These are phyloP conservation scores for Andricus curvator DNA, from an alignment of 2,888 invertebrate species.

Conservation along the genomic window DNA sequence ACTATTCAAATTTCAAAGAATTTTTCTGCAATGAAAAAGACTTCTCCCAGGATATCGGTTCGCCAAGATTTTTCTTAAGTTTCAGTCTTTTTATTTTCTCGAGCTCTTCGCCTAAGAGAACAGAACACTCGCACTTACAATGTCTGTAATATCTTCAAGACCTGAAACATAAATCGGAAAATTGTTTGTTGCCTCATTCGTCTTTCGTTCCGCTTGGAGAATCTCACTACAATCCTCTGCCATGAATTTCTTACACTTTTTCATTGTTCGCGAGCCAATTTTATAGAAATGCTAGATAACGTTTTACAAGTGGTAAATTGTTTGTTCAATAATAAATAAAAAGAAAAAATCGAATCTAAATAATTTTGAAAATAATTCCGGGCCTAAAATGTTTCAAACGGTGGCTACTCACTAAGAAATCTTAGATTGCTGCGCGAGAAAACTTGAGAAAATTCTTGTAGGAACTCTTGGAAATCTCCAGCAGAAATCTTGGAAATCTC, in stretches of 20 bases:
- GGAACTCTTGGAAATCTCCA: too few species aligned
- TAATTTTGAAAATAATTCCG: background rate
- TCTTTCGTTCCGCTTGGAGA: slow-evolving; percentile 17
- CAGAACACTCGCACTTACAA: background rate
- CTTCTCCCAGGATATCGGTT: background rate
- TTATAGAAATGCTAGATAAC: background rate
- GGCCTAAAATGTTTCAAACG: too few species aligned
- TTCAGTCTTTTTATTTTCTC: background rate
- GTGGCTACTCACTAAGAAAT: too few species aligned
- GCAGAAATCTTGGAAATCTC: too few species aligned
- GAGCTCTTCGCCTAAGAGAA: background rate
- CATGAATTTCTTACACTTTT: slow-evolving; percentile 15
- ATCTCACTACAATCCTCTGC: background rate
- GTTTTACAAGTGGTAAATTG: too few species aligned
- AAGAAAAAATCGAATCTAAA: background rate
- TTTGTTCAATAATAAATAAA: background rate
- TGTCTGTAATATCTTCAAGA: slow-evolving; percentile 6
- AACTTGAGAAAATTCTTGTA: too few species aligned
- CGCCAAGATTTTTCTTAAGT: slow-evolving; percentile 4
- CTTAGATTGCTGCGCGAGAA: too few species aligned
- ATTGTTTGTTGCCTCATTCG: slow-evolving; percentile 16
- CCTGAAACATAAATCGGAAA: slow-evolving; percentile 18
- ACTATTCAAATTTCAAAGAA: background rate
- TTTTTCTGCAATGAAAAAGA: background rate
- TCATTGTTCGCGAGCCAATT: background rate